phyloP scores from a whole-genome alignment of 2,113 vertebrate genomes.

The Zapornia atra region DNA sequence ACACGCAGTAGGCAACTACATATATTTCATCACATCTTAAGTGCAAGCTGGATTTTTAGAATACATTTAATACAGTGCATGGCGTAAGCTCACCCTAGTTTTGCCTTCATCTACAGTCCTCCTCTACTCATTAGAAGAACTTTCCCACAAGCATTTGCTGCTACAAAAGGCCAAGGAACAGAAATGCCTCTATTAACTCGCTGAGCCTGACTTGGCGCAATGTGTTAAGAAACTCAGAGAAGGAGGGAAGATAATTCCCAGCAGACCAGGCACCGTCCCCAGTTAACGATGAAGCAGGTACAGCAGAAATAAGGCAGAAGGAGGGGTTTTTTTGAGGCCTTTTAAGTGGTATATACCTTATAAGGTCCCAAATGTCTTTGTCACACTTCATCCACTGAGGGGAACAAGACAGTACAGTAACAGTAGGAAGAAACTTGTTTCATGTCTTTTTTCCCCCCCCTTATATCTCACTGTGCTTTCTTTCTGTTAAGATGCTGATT shows the following conservation, averaged over 20 bases:
- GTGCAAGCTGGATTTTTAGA: slow-evolving; percentile 16
- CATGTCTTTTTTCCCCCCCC: too few species aligned
- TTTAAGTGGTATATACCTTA: neutral
- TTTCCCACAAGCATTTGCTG: neutral
- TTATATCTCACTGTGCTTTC: neutral
- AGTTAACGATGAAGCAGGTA: neutral
- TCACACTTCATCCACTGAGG: neutral
- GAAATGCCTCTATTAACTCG: neutral
- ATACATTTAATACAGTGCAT: neutral
- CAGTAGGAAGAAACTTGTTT: neutral
- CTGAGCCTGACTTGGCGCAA: neutral
- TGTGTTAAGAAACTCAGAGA: neutral
- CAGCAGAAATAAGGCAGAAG: neutral
- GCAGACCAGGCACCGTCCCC: neutral
- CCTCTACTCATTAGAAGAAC: neutral
- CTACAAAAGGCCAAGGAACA: neutral
- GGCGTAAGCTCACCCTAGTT: neutral
- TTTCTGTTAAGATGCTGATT: neutral
- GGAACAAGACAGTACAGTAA: neutral
- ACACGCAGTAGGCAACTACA: neutral
- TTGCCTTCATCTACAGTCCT: neutral
- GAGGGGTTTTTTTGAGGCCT: neutral
- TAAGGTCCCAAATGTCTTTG: neutral
- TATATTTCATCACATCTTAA: neutral
- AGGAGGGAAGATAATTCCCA: neutral